Base-by-base conservation (phyloP, 2,797 vertebrate species). In the Aphelocoma californica region DNA sequence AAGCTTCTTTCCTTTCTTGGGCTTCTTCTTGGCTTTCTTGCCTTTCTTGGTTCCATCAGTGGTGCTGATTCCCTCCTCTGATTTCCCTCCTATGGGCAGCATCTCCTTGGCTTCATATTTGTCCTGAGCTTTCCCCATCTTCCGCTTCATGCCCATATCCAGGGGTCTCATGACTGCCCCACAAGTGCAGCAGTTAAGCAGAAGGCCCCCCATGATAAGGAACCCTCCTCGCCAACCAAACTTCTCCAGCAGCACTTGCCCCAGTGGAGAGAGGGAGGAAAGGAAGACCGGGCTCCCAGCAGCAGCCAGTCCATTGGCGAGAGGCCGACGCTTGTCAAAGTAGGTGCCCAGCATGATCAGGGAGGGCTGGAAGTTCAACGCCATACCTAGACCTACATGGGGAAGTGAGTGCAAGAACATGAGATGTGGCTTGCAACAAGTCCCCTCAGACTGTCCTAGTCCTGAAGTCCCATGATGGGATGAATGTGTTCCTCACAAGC, bases 211-310 rank as follows among this genome's bases (percentile, higher is more conserved):
- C 94, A 98, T 98, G 81, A 98, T 98, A 78, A 98, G 98, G 91
- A 98, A 98, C 66, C 98, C 98, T 57, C 98, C 98, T 90, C 98
- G 96, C 98, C 98, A 98, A 72, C 98, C 98, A 84, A 98, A 98
- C 66, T 74, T 97, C 92, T 98, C 97, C 53, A 98, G 95, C 69
- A 98, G 97, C 73, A 97, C 90, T 95, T 98, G 98, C 13, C 98
- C 98, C 36, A 98, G 95, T 4, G 98, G 98, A 69, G 98, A 98
- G 78, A 98, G 97, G 32, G 89, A 96, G 8, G 98, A 97, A 69
- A 98, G 97, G 96, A 98, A 98, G 64, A 98, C 98, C 2, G 98
- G 98, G 93, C 98, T 98, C 84, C 98, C 98, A 10, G 98, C 98
- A 7, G 98, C 98, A 42, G 98, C 98, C 90, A 98, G 95, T 85